Percentiles rank a stretch among this genome's conserved stretches.
phyloP scores from a whole-genome alignment of 2,113 vertebrate species.

The Pelvicachromis taeniatus region DNA sequence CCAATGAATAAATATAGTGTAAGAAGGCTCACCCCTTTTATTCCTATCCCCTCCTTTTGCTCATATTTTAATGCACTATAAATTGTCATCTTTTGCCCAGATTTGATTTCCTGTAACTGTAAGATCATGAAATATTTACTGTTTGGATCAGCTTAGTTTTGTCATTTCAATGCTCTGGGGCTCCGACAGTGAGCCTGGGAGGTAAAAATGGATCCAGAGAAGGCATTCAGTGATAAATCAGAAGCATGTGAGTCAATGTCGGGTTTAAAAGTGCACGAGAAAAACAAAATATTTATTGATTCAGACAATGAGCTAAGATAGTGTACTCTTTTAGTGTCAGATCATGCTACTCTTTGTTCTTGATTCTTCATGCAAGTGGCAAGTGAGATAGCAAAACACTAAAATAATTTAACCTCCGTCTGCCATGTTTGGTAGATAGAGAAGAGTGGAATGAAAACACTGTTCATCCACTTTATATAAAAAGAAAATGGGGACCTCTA shows the following conservation, averaged over 20 bases:
- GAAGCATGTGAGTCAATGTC: slow-evolving; percentile 42
- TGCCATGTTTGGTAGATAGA: slow-evolving; percentile 59
- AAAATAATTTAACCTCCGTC: slow-evolving; percentile 69
- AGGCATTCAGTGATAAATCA: slow-evolving; percentile 53
- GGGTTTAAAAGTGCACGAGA: slow-evolving; percentile 47
- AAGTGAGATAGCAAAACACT: slow-evolving; percentile 51
- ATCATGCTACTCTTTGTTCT: slow-evolving; percentile 56
- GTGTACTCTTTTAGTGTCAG: slow-evolving; percentile 54
- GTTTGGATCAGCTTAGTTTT: slow-evolving; percentile 49
- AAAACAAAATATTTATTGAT: slow-evolving; percentile 58
- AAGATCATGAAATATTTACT: slow-evolving; percentile 68
- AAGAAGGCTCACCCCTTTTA: slow-evolving; percentile 13
- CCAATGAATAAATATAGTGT: slow-evolving; percentile 52
- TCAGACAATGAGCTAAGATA: slow-evolving; percentile 47
- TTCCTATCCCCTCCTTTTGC: background rate
- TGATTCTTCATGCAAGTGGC: slow-evolving; percentile 57
- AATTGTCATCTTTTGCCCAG: slow-evolving; percentile 48
- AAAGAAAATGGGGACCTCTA: slow-evolving; percentile 56
- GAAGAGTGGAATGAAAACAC: slow-evolving; percentile 58
- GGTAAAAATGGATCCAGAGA: slow-evolving; percentile 51
- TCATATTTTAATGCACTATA: slow-evolving; percentile 33
- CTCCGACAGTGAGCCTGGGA: slow-evolving; percentile 40
- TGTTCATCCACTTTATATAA: slow-evolving; percentile 62
- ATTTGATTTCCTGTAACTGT: slow-evolving; percentile 69
- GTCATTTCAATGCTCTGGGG: slow-evolving; percentile 45